phyloP scores from a whole-genome alignment of 2,113 vertebrate genomes.

The Mesitornis unicolor region DNA sequence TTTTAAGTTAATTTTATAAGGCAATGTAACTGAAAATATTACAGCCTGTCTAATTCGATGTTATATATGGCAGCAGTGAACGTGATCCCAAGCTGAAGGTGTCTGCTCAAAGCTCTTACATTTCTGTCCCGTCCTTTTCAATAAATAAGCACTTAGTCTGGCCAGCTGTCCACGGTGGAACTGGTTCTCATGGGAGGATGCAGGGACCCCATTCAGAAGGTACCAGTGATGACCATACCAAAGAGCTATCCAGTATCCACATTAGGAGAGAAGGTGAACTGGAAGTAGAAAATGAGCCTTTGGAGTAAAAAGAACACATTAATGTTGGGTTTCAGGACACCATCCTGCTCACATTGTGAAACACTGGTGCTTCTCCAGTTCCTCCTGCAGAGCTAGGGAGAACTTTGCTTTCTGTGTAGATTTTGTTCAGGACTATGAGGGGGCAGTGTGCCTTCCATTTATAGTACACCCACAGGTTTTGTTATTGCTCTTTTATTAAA shows the following conservation, averaged over 20 bases:
- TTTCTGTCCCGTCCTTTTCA: neutral
- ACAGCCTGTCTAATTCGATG: neutral
- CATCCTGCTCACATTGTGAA: neutral
- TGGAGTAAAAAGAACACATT: neutral
- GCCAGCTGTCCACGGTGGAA: neutral
- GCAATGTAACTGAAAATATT: neutral
- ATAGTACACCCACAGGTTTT: neutral
- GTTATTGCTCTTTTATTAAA: slow-evolving; percentile 35
- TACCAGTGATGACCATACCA: neutral
- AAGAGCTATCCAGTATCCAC: neutral
- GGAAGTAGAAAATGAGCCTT: neutral
- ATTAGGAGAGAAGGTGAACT: neutral
- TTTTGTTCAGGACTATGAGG: slow-evolving; percentile 12
- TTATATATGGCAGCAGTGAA: neutral
- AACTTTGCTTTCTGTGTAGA: neutral
- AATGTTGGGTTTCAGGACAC: neutral
- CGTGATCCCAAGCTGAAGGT: neutral
- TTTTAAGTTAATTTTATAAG: neutral
- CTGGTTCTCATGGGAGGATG: neutral
- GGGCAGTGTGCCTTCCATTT: neutral
- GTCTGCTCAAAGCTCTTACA: neutral
- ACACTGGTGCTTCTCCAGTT: neutral
- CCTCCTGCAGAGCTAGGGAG: neutral
- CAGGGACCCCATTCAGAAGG: neutral
- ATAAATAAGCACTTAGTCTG: neutral